Base-by-base conservation (phyloP, 2,797 vertebrate genomes). In the Coregonus ussuriensis region DNA sequence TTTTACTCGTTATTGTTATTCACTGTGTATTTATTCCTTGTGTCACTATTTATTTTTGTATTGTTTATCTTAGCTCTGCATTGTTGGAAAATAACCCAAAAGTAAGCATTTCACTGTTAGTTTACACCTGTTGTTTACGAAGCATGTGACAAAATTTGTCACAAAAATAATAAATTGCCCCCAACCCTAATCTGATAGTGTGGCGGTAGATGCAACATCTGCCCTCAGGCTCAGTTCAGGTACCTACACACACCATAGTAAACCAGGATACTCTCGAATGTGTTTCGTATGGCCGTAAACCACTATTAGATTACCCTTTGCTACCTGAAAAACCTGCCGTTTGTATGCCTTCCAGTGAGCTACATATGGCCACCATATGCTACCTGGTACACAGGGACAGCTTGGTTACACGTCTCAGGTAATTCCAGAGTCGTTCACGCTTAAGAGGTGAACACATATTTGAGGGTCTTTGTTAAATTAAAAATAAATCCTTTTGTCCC, bases 361-460 rank as follows among this genome's bases (percentile, higher is more conserved):
- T 73, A 62, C 78, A 83, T 76, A 84, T 78, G 80, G 78, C 59
- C 5, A 1, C 80, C 83, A 80, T 86, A 84, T 84, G 83, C 71
- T 75, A 51, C 73, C 3, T 72, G 66, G 52, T 70, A 77, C 29
- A 71, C 73, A 51, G 72, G 79, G 74, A 80, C 79, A 83, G 77
- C 81, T 82, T 73, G 67, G 59, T 81, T 83, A 77, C 67, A 79
- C 54, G 67, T 80, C 65, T 47, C 74, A 80, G 77, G 77, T 82
- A 76, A 83, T 83, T 79, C 59, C 53, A 72, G 74, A 72, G 70
- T 65, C 76, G 72, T 80, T 82, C 72, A 62, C 74, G 72, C 77
- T 79, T 74, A 82, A 82, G 63, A 77, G 81, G 66, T 77, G 68
- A 74, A 67, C 70, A 81, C 35, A 47, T 47, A 47, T 82, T 82